phyloP scores from a whole-genome alignment of 2,113 vertebrate genomes.

The Spilogale gracilis region DNA sequence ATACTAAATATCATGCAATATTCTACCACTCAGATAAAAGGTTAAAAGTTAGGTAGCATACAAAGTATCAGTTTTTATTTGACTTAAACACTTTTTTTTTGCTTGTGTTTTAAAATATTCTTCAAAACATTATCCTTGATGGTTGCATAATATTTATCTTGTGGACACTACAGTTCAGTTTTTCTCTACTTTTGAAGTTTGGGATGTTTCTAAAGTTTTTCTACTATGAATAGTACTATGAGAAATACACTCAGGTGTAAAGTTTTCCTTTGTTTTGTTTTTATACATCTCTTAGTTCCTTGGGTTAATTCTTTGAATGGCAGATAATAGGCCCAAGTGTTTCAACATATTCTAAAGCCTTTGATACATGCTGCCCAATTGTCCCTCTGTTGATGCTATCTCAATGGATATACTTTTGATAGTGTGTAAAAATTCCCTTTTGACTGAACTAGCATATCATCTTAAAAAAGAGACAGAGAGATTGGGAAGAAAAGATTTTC shows the following conservation, averaged over 20 bases:
- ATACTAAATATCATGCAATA: not conserved
- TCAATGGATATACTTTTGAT: not conserved
- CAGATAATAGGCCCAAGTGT: not conserved
- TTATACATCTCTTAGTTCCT: not conserved
- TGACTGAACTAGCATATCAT: not conserved
- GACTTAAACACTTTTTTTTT: not conserved
- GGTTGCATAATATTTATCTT: not conserved
- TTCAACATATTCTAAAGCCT: not conserved
- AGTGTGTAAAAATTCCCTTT: slow-evolving; percentile 19
- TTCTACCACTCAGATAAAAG: not conserved
- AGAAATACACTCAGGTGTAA: not conserved
- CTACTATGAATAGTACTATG: not conserved
- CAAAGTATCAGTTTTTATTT: not conserved
- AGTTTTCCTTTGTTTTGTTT: not conserved
- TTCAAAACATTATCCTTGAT: not conserved
- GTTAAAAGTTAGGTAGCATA: not conserved
- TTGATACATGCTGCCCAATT: not conserved
- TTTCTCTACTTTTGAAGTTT: not conserved
- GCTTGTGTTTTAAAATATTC: not conserved
- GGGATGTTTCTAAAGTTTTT: not conserved
- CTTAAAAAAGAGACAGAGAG: not conserved
- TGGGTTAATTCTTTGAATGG: not conserved
- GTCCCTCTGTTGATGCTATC: not conserved
- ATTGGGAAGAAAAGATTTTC: not conserved
- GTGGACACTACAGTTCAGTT: not conserved